Evolutionary conservation across 2,113 vertebrate genomes (phyloP).

Genomic region (Colistium nudipinnis): DNA sequence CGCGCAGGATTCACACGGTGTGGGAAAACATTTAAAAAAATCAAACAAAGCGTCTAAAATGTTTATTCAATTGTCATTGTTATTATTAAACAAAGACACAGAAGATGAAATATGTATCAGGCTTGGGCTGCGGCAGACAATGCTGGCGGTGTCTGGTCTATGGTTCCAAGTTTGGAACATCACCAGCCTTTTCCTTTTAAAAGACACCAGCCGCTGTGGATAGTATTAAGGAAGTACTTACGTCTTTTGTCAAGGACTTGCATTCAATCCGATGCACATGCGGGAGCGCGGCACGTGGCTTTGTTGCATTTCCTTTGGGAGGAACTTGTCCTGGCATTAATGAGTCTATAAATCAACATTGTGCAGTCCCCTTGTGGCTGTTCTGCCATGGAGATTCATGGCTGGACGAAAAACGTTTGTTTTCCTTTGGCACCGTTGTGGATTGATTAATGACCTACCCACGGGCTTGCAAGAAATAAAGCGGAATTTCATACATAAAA

Average conservation of each 20-base stretch:
- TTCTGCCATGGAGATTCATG: conserved; percentile 44
- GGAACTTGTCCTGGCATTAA: conserved; percentile 45
- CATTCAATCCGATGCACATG: not conserved
- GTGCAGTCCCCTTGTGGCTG: conserved; percentile 19
- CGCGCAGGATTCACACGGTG: no score
- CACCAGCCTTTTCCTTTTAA: not conserved
- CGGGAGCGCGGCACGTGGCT: conserved; percentile 7
- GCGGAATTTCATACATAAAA: conserved; percentile 12
- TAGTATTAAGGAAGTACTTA: conserved; percentile 7
- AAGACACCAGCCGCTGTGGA: not conserved
- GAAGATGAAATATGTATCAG: no score
- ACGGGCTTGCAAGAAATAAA: conserved; percentile 18
- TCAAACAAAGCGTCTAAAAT: no score
- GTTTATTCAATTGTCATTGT: no score
- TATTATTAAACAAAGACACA: no score
- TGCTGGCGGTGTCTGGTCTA: not conserved
- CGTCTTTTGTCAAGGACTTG: not conserved
- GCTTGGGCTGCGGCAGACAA: not conserved
- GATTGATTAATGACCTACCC: conserved; percentile 53
- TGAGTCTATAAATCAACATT: conserved; percentile 56
- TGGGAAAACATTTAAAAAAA: no score
- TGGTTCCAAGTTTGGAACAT: not conserved
- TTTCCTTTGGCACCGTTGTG: conserved; percentile 41
- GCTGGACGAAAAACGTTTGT: conserved; percentile 34
- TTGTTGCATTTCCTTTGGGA: conserved; percentile 23